These are phyloP conservation scores for Mustela nigripes DNA, from an alignment of 2,113 vertebrate species.

Conservation along the genomic window DNA sequence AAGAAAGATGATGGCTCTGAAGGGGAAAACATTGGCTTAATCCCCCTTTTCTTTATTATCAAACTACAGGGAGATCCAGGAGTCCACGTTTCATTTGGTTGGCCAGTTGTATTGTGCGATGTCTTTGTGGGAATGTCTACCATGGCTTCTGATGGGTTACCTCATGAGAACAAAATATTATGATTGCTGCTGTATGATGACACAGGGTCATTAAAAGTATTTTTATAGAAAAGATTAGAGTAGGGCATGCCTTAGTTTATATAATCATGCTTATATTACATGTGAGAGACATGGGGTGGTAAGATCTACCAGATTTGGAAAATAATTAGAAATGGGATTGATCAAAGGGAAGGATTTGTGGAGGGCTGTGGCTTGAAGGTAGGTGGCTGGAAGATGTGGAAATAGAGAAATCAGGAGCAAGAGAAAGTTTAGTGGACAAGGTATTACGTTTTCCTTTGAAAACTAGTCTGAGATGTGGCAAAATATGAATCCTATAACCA, in stretches of 20 bases:
- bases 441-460: not conserved
- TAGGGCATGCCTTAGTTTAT: not conserved
- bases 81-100: not conserved
- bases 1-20: slow-evolving; percentile 58
- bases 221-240: not conserved
- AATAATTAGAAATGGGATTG: not conserved
- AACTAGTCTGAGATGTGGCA: not conserved
- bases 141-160: slow-evolving; percentile 40
- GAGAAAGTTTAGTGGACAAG: not conserved
- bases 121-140: slow-evolving; percentile 50
- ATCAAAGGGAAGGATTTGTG: not conserved
- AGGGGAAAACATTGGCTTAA: not conserved
- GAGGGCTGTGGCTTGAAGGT: not conserved
- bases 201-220: not conserved
- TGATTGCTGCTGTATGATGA: not conserved
- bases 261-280: not conserved
- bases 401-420: not conserved
- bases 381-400: not conserved
- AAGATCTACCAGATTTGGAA: not conserved
- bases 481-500: not conserved
- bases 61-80: not conserved
- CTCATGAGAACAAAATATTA: slow-evolving; percentile 16
- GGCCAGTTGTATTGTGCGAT: rapidly evolving
- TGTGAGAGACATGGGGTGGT: not conserved
- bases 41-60: slow-evolving; percentile 60